Evolutionary conservation across 2,797 vertebrate species (phyloP).

Genomic region (Echiichthys vipera): DNA sequence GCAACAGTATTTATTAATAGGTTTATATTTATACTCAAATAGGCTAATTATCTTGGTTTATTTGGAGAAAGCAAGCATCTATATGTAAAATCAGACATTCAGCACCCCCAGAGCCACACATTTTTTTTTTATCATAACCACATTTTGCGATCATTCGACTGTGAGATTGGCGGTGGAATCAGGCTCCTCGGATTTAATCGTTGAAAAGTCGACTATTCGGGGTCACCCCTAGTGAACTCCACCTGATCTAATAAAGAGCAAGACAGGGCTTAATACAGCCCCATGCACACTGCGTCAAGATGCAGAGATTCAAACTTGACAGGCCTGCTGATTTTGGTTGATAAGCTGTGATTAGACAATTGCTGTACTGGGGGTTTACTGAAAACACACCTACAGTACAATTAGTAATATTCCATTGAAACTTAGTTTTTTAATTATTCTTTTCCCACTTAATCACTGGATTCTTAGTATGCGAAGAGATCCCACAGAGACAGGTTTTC

Average conservation of each 20-base stretch:
- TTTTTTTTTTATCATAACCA: too few relatives aligned
- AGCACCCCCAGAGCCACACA: too few relatives aligned
- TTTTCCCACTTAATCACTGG: constrained; percentile 3
- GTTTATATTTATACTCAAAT: too few relatives aligned
- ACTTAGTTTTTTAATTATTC: not conserved
- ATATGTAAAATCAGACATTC: too few relatives aligned
- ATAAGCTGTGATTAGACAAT: not conserved
- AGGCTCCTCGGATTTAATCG: too few relatives aligned
- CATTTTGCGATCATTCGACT: too few relatives aligned
- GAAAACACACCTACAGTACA: not conserved
- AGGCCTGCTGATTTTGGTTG: not conserved
- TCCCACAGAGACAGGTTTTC: constrained; percentile 11
- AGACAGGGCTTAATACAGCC: not conserved
- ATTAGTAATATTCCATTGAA: not conserved
- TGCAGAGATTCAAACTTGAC: not conserved
- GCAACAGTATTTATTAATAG: too few relatives aligned
- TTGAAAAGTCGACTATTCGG: too few relatives aligned
- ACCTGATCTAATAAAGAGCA: constrained; percentile 8
- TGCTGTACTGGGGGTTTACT: not conserved
- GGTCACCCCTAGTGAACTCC: too few relatives aligned
- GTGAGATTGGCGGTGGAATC: too few relatives aligned
- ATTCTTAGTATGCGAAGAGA: not conserved
- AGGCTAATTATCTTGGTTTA: too few relatives aligned
- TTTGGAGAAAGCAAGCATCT: too few relatives aligned
- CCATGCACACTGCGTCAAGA: not conserved